phyloP scores from a whole-genome alignment of 37 sponge, comb jelly and placozoan species.

The Axinella damicornis region DNA sequence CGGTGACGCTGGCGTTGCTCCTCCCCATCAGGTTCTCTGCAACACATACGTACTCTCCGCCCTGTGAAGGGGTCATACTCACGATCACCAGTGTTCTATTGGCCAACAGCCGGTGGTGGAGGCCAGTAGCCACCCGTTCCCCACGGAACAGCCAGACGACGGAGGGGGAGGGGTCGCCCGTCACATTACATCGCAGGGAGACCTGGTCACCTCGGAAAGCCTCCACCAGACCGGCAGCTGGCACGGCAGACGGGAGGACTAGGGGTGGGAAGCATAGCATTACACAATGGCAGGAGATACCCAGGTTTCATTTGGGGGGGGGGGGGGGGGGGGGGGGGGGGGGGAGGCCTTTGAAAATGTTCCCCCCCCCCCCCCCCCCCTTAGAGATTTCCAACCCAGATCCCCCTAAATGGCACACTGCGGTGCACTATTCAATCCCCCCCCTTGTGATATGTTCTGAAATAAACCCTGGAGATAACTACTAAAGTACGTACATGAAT shows the following conservation, averaged over 20 bases:
- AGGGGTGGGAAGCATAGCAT: background rate
- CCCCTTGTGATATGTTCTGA: no score
- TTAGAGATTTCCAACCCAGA: no score
- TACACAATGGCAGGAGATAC: background rate
- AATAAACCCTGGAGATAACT: no score
- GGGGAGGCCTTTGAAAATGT: background rate
- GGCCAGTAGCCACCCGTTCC: background rate
- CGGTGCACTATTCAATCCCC: no score
- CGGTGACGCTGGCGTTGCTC: slow-evolving; percentile 4
- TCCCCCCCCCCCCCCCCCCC: no score
- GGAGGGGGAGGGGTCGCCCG: background rate
- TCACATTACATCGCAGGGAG: slow-evolving; percentile 7
- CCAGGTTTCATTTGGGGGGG: no score
- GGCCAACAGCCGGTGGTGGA: background rate
- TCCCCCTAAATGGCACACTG: no score
- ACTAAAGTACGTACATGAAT: no score
- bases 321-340: slow-evolving; percentile 19
- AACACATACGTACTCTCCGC: slow-evolving; percentile 41
- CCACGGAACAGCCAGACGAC: slow-evolving; percentile 20
- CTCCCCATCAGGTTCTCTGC: slow-evolving; percentile 45
- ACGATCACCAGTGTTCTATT: slow-evolving; percentile 41
- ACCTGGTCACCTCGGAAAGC: slow-evolving; percentile 15
- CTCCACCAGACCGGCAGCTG: background rate
- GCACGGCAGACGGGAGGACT: slow-evolving; percentile 9
- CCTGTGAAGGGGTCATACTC: slow-evolving; percentile 12